phyloP scores from a whole-genome alignment of 2,888 invertebrate genomes.

The Cephus sareptanus region DNA sequence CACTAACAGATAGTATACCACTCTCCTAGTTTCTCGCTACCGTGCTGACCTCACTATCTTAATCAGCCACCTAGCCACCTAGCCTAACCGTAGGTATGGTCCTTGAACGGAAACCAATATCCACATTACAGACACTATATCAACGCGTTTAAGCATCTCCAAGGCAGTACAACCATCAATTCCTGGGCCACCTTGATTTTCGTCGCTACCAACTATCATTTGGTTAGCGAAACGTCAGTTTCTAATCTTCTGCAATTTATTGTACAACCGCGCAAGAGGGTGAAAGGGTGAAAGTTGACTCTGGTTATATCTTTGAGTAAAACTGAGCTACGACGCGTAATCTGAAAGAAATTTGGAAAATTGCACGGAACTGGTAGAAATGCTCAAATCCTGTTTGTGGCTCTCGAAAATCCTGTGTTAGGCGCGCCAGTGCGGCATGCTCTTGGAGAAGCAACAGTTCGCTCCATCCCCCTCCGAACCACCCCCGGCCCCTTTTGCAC shows the following conservation, averaged over 20 bases:
- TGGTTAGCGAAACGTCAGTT: not conserved
- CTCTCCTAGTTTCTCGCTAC: not conserved
- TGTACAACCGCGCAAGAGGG: not conserved
- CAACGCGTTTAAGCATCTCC: not conserved
- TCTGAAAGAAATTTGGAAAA: not conserved
- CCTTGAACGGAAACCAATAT: not conserved
- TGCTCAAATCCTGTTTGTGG: conserved; percentile 46
- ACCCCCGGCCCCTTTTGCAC: conserved; percentile 25
- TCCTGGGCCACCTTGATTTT: not conserved
- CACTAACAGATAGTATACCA: not conserved
- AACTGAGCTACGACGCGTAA: not conserved
- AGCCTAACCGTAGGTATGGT: not conserved
- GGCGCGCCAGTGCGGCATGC: conserved; percentile 33
- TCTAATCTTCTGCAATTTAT: not conserved
- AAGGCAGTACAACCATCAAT: not conserved
- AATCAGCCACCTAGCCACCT: not conserved
- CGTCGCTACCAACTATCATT: not conserved
- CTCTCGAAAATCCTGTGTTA: conserved; percentile 50
- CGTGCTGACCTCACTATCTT: not conserved
- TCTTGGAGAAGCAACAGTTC: conserved; percentile 63
- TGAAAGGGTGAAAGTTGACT: not conserved
- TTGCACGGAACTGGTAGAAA: conserved; percentile 8
- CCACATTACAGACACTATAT: not conserved
- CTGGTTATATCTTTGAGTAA: not conserved
- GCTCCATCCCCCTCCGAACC: conserved; percentile 41